phyloP scores from a whole-genome alignment of 2,888 invertebrate genomes.

The Leptinotarsa tumamoca region DNA sequence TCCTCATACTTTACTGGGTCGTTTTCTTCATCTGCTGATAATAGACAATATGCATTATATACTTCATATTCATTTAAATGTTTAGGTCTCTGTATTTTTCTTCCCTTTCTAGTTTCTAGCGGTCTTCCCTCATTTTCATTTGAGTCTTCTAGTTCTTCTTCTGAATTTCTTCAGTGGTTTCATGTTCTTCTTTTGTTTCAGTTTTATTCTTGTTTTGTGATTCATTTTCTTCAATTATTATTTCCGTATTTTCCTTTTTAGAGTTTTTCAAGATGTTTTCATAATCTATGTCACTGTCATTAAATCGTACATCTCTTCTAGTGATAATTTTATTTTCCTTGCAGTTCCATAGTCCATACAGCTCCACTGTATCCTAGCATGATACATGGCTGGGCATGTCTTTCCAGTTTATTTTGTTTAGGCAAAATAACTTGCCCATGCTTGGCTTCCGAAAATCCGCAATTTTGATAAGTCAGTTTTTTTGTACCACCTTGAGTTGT shows the following conservation, averaged over 20 bases:
- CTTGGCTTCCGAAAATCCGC: constrained; percentile 48
- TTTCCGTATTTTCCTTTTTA: neutral
- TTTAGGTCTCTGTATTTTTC: constrained; percentile 36
- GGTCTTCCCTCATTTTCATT: constrained; percentile 14
- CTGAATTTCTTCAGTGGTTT: constrained; percentile 25
- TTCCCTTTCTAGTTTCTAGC: constrained; percentile 26
- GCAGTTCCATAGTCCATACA: constrained; percentile 49
- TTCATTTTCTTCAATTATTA: neutral
- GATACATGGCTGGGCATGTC: constrained; percentile 41
- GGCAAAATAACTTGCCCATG: constrained; percentile 45
- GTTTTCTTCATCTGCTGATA: constrained; percentile 10
- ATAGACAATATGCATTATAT: constrained; percentile 21
- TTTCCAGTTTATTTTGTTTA: constrained; percentile 47
- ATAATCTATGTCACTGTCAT: constrained; percentile 41
- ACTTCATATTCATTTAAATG: constrained; percentile 40
- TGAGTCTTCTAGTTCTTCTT: constrained; percentile 8
- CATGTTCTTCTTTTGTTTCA: neutral
- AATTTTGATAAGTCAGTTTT: constrained; percentile 45
- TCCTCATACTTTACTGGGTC: neutral
- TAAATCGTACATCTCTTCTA: constrained; percentile 49
- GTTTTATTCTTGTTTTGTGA: neutral
- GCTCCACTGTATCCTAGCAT: constrained; percentile 49
- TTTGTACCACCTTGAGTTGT: constrained; percentile 43
- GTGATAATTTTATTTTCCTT: constrained; percentile 41
- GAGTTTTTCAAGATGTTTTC: constrained; percentile 25